phyloP scores from a whole-genome alignment of 2,888 invertebrate genomes.

The Anoncus sp. region DNA sequence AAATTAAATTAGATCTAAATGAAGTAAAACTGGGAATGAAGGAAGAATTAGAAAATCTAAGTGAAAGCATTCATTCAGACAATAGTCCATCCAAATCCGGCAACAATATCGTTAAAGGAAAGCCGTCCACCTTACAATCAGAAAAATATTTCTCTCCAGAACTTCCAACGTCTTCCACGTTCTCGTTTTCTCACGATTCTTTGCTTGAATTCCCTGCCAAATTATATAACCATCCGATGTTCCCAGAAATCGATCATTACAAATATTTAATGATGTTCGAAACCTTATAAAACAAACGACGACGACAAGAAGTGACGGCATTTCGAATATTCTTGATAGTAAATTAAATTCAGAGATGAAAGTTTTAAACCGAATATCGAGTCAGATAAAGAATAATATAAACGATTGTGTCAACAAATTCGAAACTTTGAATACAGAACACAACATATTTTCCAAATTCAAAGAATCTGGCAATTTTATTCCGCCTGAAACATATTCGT shows the following conservation, averaged over 20 bases:
- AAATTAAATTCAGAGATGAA: constrained; percentile 27
- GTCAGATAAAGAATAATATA: constrained; percentile 16
- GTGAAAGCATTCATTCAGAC: constrained; percentile 2
- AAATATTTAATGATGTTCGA: constrained; percentile 36
- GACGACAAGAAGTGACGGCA: constrained; percentile 1
- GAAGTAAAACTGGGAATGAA: background rate
- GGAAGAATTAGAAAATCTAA: background rate
- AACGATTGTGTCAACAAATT: constrained; percentile 8
- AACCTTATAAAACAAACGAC: constrained; percentile 18
- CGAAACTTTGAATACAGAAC: constrained; percentile 34
- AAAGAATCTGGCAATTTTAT: constrained; percentile 34
- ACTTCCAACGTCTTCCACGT: background rate
- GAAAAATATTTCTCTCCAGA: background rate
- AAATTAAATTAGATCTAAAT: background rate
- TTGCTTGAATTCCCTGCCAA: constrained; percentile 42
- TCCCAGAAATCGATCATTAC: constrained; percentile 37
- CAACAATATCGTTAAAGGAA: background rate
- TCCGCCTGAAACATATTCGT: constrained; percentile 44
- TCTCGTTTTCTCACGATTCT: constrained; percentile 1
- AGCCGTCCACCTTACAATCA: background rate
- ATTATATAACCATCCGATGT: constrained; percentile 50
- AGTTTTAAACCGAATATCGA: background rate
- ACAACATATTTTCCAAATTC: constrained; percentile 48
- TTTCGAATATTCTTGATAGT: constrained; percentile 25
- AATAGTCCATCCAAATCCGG: background rate